These are phyloP conservation scores for Oryzias woworae DNA, from an alignment of 2,113 vertebrate genomes.

Conservation along the genomic window DNA sequence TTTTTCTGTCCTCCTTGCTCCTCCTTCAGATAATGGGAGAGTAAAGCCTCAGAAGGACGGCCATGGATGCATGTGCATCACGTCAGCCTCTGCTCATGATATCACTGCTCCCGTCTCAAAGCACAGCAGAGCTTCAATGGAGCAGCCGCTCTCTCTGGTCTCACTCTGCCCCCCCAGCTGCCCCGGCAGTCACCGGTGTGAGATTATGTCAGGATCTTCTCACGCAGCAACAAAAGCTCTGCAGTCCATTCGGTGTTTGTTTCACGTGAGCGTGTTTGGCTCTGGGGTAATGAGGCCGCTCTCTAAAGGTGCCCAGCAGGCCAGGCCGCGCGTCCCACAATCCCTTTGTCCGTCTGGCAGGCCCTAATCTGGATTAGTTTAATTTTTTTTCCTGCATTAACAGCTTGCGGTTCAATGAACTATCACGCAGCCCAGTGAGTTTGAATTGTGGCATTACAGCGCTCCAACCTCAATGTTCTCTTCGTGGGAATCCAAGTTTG, in stretches of 20 bases:
- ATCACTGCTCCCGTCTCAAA: too few species aligned
- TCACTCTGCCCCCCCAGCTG: too few species aligned
- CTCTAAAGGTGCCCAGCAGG: slow-evolving; percentile 48
- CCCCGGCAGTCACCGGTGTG: slow-evolving; percentile 17
- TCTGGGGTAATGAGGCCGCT: slow-evolving; percentile 55
- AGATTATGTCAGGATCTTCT: slow-evolving; percentile 70
- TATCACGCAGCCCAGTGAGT: slow-evolving; percentile 61
- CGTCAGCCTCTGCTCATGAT: too few species aligned
- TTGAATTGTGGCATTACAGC: slow-evolving; percentile 48
- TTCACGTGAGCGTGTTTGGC: slow-evolving; percentile 61
- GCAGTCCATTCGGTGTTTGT: slow-evolving; percentile 44
- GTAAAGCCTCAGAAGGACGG: too few species aligned
- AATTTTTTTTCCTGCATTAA: slow-evolving; percentile 70
- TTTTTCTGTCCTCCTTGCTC: too few species aligned
- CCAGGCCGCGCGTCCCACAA: slow-evolving; percentile 44
- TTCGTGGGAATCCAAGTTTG: slow-evolving; percentile 39
- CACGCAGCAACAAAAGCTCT: slow-evolving; percentile 42
- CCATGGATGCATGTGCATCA: too few species aligned
- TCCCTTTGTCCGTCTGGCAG: slow-evolving; percentile 57
- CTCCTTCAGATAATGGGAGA: too few species aligned
- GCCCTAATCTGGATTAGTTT: slow-evolving; percentile 76
- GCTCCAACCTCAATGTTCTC: slow-evolving; percentile 39
- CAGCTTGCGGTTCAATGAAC: slow-evolving; percentile 63
- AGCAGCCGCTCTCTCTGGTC: too few species aligned
- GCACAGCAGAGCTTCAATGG: too few species aligned